phyloP scores from a whole-genome alignment of 1,140 invertebrate species.

The Drosophila nigromelanica region DNA sequence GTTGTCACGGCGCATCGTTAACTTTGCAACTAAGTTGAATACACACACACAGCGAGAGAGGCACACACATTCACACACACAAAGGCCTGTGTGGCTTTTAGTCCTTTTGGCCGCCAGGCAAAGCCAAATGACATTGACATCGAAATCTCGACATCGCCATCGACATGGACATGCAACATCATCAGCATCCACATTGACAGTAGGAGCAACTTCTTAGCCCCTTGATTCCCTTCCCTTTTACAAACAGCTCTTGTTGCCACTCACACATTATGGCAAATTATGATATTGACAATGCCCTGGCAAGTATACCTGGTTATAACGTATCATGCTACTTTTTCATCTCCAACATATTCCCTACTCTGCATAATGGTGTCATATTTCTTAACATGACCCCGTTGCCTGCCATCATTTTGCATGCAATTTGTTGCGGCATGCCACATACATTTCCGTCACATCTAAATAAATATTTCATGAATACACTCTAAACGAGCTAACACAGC shows the following conservation, averaged over 20 bases:
- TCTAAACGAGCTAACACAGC: slow-evolving; percentile 15
- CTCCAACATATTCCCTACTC: background rate
- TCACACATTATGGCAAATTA: slow-evolving; percentile 74
- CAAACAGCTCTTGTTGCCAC: too few species aligned
- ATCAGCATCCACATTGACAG: slow-evolving; percentile 51
- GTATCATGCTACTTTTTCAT: slow-evolving; percentile 17
- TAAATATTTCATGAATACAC: slow-evolving; percentile 40
- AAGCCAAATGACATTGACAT: slow-evolving; percentile 54
- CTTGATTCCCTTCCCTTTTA: background rate
- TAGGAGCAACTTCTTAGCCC: slow-evolving; percentile 1
- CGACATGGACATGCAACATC: slow-evolving; percentile 65
- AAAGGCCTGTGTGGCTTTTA: background rate
- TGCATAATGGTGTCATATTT: slow-evolving; percentile 67
- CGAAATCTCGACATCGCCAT: slow-evolving; percentile 50
- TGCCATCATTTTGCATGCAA: slow-evolving; percentile 44
- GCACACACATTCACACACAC: slow-evolving; percentile 2
- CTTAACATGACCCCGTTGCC: slow-evolving; percentile 59
- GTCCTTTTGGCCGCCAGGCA: slow-evolving; percentile 25
- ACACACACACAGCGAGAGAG: slow-evolving; percentile 16
- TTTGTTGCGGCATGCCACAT: slow-evolving; percentile 62
- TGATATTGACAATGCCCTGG: slow-evolving; percentile 71
- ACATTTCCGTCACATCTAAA: slow-evolving; percentile 45
- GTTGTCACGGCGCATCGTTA: slow-evolving; percentile 60
- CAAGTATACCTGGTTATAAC: slow-evolving; percentile 41
- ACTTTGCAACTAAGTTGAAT: slow-evolving; percentile 48